Base-by-base conservation (phyloP, 2,888 invertebrate genomes). In the Sylvicola fuscatus region DNA sequence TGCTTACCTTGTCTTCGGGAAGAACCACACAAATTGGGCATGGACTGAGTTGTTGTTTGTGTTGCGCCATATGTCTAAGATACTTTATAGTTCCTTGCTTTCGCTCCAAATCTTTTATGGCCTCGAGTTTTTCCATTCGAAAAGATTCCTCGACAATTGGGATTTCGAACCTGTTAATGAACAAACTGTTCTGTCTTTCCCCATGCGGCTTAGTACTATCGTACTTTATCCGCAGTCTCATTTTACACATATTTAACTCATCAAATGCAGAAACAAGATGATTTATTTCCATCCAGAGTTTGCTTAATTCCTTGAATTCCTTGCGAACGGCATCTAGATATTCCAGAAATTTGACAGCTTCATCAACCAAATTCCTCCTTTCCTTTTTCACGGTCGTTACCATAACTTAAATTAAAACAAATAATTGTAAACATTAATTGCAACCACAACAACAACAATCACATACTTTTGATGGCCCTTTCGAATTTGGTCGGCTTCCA, bases 211-310 rank as follows among this genome's bases (percentile, higher is more conserved):
- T n/a, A n/a, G n/a, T n/a, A n/a, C n/a, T n/a, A n/a, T n/a, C n/a
- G n/a, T n/a, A n/a, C n/a, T n/a, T n/a, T 7, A 70, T 46, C 34
- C 66, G 51, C 36, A 72, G 49, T 36, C 76, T 57, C 42, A 68
- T 64, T 47, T 71, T 74, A 28, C 74, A 74, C 70, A 80, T 78
- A 45, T 68, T 65, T 32, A 81, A 49, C 54, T 82, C 81, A 53
- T 82, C 81, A 38, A 68, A 62, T 1, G 73, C 70, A 37, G 71
- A 63, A 16, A 58, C 51, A 10, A 53, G 51, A 42, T 50, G 54
- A 39, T 58, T 55, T 26, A 51, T 50, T 45, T 59, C 59, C 37
- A 58, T 54, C 59, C 59, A 59, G 15, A 50, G 47, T 41, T 58
- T 57, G 2, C 48, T 48, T 11, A 51, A 46, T 27, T 47, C 46